These are phyloP conservation scores for Heliconius himera DNA, from an alignment of 1,140 invertebrate species.

Conservation along the genomic window DNA sequence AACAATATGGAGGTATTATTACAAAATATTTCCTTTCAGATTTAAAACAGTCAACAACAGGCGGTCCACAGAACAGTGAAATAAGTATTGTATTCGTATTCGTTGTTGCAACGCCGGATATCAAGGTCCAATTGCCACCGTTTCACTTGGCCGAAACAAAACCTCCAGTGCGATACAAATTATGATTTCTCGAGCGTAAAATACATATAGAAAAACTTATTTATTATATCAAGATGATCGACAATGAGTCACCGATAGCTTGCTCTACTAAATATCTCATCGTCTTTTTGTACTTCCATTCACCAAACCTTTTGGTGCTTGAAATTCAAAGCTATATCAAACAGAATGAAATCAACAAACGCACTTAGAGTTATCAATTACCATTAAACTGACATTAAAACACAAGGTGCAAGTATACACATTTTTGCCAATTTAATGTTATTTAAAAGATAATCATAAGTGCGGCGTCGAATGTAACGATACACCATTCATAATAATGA, in stretches of 20 bases:
- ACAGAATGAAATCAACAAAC: neutral
- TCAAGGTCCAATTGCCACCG: slow-evolving; percentile 74
- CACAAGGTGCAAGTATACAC: neutral
- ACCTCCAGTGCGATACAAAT: slow-evolving; percentile 50
- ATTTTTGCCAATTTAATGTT: neutral
- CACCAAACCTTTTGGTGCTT: neutral
- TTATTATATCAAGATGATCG: slow-evolving; percentile 40
- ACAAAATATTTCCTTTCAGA: slow-evolving; percentile 21
- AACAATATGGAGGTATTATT: neutral
- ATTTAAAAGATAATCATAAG: neutral
- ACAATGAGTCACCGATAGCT: slow-evolving; percentile 36
- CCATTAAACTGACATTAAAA: neutral
- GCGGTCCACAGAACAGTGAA: slow-evolving; percentile 19
- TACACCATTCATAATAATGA: slow-evolving; percentile 2
- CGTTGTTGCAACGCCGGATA: slow-evolving; percentile 57
- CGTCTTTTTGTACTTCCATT: slow-evolving; percentile 31
- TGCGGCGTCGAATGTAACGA: neutral
- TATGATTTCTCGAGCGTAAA: slow-evolving; percentile 60
- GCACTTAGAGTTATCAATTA: neutral
- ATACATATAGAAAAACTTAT: slow-evolving; percentile 46
- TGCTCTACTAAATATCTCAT: slow-evolving; percentile 1
- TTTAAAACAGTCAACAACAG: slow-evolving; percentile 19
- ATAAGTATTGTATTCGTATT: slow-evolving; percentile 37
- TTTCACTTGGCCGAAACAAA: slow-evolving; percentile 73
- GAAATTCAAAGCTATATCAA: neutral